Evolutionary conservation across 2,888 invertebrate genomes (phyloP).

Genomic region (Heliconius hortense): DNA sequence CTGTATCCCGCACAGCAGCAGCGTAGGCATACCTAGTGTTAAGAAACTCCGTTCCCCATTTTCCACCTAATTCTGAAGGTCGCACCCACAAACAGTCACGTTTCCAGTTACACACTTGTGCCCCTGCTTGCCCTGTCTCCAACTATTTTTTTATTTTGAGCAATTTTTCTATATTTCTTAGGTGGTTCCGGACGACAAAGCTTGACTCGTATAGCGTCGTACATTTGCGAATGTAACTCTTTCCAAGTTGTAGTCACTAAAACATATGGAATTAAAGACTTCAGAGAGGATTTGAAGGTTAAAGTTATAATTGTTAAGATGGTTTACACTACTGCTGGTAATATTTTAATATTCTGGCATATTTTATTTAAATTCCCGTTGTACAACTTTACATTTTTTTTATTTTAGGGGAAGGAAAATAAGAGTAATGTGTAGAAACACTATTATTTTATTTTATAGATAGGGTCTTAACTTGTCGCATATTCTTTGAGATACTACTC

Average conservation of each 20-base stretch:
- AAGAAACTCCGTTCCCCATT: too few relatives aligned
- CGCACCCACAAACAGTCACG: too few relatives aligned
- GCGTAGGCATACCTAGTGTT: too few relatives aligned
- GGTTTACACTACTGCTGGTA: background rate
- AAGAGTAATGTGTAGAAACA: too few relatives aligned
- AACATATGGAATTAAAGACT: conserved; percentile 88
- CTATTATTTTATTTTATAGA: too few relatives aligned
- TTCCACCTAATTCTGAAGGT: too few relatives aligned
- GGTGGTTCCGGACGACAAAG: conserved; percentile 94
- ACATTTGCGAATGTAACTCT: conserved; percentile 89
- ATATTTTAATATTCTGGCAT: background rate
- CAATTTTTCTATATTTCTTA: conserved; percentile 46
- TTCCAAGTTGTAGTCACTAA: conserved; percentile 91
- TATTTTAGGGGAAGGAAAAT: too few relatives aligned
- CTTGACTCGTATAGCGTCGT: conserved; percentile 88
- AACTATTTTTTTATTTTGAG: background rate
- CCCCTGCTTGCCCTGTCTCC: too few relatives aligned
- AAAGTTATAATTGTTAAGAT: background rate
- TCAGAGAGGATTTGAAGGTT: conserved; percentile 91
- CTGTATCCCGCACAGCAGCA: too few relatives aligned
- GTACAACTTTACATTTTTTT: background rate
- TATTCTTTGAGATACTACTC: background rate
- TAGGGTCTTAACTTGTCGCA: too few relatives aligned
- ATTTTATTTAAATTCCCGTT: background rate
- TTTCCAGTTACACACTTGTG: too few relatives aligned